These are phyloP conservation scores for Sorex maritimensis DNA, from an alignment of 2,797 vertebrate genomes.

Conservation along the genomic window DNA sequence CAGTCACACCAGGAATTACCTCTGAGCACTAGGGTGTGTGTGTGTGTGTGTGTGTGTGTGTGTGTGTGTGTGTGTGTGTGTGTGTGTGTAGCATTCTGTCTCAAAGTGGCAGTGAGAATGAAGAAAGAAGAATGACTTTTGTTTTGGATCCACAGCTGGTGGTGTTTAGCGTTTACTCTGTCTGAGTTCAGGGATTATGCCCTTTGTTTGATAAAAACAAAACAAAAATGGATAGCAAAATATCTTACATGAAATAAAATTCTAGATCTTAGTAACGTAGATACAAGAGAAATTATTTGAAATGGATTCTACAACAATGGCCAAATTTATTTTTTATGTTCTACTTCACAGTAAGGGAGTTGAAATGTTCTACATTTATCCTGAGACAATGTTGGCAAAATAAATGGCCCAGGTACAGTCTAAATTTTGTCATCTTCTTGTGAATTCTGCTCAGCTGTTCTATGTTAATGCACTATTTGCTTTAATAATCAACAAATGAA, in stretches of 20 bases:
- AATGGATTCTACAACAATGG: neutral
- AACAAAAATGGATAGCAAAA: neutral
- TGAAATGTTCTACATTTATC: neutral
- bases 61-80: neutral
- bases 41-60: neutral
- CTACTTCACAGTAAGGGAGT: conserved; percentile 54
- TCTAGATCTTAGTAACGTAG: conserved; percentile 1
- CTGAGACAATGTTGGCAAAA: conserved; percentile 33
- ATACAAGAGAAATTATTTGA: neutral
- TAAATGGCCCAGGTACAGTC: conserved; percentile 11
- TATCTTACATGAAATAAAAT: neutral
- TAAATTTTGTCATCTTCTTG: conserved; percentile 55
- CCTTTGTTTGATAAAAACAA: too few species aligned
- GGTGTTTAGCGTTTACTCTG: too few species aligned
- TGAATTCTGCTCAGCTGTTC: conserved; percentile 67
- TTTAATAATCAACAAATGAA: conserved; percentile 79
- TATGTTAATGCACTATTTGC: conserved; percentile 51
- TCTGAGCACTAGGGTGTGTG: neutral
- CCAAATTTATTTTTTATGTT: conserved; percentile 55
- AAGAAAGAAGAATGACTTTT: too few species aligned
- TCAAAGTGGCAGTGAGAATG: neutral
- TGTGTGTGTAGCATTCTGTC: neutral
- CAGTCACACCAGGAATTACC: too few species aligned
- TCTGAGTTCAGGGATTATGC: too few species aligned
- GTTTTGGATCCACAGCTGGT: too few species aligned